Base-by-base conservation (phyloP, 2,113 vertebrate species). In the Hyperopisus bebe region DNA sequence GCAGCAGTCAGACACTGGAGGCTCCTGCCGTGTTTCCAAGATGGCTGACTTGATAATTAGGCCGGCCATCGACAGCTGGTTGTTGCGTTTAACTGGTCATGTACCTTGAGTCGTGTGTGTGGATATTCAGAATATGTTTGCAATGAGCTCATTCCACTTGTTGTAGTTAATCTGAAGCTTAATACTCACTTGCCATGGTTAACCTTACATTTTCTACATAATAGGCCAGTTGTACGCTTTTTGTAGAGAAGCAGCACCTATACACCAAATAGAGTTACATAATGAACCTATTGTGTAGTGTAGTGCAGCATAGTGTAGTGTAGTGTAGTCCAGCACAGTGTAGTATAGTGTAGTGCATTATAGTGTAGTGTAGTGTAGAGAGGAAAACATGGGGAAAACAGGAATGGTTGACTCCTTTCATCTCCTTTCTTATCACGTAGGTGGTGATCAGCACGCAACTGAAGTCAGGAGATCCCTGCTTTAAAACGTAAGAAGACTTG, bases 391-490 rank as follows among this genome's bases (percentile, higher is more conserved):
- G n/a, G n/a, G n/a, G n/a, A n/a, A n/a, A n/a, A 83, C 80, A 83
- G 1, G 42, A 9, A 17, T 42, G 39, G 19, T 39, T 47, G 17
- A 47, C 15, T 83, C 3, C 80, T 83, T 17, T 88, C 58, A 27
- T 17, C 50, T 55, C 13, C 42, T 89, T 84, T 58, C 82, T 92
- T 87, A 53, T 88, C 87, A 3, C 91, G 58, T 89, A 98, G 98
- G 97, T 99, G 90, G 95, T 98, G 92, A 99, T 99, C 94, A 97
- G 97, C 90, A 99, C 98, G 93, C 98, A 99, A 91, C 96, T 99
- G 35, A 98, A 99, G 98, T 98, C 97, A 47, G 98, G 98, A 85
- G 98, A 99, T 92, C 98, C 98, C 0, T 99, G 98, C 93, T 99
- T 99, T 94, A 99, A 99, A 97, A 99, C 93, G 98, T 99, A 95